Base-by-base conservation (phyloP, 2,797 vertebrate species). In the Mormyrops attenuatus region DNA sequence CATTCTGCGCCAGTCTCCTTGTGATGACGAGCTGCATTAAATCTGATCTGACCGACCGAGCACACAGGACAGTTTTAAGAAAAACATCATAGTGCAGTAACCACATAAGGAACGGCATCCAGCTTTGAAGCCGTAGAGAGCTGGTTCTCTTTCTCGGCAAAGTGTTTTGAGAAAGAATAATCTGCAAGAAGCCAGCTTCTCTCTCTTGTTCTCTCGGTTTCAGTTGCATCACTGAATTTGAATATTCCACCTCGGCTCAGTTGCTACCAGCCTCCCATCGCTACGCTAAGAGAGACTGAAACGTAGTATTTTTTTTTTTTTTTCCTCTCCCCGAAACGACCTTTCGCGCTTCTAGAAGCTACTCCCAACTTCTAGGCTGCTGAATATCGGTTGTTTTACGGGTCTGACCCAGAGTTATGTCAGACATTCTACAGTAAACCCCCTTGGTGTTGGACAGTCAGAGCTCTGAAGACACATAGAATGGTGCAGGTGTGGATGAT, bases 151-250 rank as follows among this genome's bases (percentile, higher is more conserved):
- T 84, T 85, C 80, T 88, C 41, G 13, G 41, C 57, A 82, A 53
- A 88, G n/a, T 60, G 77, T 38, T 57, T 87, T 55, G 85, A 52
- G 26, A 89, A 66, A 63, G n/a, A 13, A 34, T 6, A 55, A 89
- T 44, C 69, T 89, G 88, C 73, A 53, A 38, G 66, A 90, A 57
- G 20, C 84, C 34, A 84, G 82, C 85, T 88, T 50, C 82, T 80
- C 5, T 53, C 80, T 60, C 55, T 86, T 26, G 34, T 84, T 47
- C 30, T 90, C 26, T 89, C 63, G 15, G 90, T 89, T 87, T 86
- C 90, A 85, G 4, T 77, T 84, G 5, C 84, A 55, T 82, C 85
- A 88, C 55, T 50, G 38, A n/a, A 85, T 87, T 89, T 57, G 88
- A 87, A 89, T 89, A 52, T 89, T 88, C 89, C 87, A 53, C 44